Evolutionary conservation across 2,888 invertebrate species (phyloP).

Genomic region (Perdita meconis): DNA sequence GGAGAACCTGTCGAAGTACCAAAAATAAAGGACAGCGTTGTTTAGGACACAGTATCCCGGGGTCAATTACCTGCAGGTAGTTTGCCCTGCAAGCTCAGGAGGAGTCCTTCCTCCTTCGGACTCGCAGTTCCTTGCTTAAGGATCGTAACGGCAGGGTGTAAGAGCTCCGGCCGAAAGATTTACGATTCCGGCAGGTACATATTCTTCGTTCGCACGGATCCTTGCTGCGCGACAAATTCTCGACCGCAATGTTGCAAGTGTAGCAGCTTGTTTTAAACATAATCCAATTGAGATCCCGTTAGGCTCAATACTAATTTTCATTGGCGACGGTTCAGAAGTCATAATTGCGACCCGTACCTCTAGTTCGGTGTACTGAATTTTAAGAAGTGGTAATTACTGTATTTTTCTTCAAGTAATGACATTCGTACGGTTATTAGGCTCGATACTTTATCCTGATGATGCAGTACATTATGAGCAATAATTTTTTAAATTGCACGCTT

Average conservation of each 20-base stretch:
- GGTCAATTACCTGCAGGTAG: constrained; percentile 58
- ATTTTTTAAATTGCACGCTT: not conserved
- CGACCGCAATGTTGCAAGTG: constrained; percentile 75
- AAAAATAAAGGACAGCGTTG: too few species aligned
- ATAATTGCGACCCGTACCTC: constrained; percentile 1
- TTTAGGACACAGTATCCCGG: constrained; percentile 6
- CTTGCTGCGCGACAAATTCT: constrained; percentile 73
- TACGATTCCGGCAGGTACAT: constrained; percentile 45
- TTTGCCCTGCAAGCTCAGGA: constrained; percentile 39
- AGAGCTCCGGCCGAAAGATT: constrained; percentile 47
- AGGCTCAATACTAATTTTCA: constrained; percentile 41
- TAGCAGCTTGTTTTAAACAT: constrained; percentile 44
- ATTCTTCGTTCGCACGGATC: constrained; percentile 47
- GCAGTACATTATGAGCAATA: not conserved
- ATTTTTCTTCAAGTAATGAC: not conserved
- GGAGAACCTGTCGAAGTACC: too few species aligned
- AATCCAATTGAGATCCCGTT: constrained; percentile 50
- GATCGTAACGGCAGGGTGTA: constrained; percentile 50
- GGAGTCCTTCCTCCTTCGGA: constrained; percentile 17
- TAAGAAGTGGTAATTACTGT: not conserved
- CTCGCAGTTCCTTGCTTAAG: constrained; percentile 56
- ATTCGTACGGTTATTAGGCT: not conserved
- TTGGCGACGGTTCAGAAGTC: not conserved
- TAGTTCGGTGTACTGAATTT: constrained; percentile 6
- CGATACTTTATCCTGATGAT: not conserved